A percentile compares a stretch with the other conserved stretches of the same genome.
These are phyloP conservation scores for Leistus spinibarbis DNA, from an alignment of 2,888 invertebrate species.

Conservation along the genomic window DNA sequence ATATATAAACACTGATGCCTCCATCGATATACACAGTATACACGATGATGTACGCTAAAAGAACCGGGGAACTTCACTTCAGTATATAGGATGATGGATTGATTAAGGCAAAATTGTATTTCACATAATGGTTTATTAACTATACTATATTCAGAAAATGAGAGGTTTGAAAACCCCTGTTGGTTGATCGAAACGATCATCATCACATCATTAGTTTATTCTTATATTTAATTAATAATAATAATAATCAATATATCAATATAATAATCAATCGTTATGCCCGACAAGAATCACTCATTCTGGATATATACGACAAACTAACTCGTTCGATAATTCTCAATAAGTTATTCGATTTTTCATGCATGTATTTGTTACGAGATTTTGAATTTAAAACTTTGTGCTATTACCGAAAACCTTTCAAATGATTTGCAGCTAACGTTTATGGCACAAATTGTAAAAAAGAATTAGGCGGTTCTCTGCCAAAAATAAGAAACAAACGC, in stretches of 20 bases:
- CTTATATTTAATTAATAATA: constrained; percentile 58
- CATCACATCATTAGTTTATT: constrained; percentile 71
- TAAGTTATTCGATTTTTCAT: not conserved
- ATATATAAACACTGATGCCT: no score
- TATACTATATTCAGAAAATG: constrained; percentile 75
- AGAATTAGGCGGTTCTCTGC: constrained; percentile 1
- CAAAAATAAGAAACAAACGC: constrained; percentile 2
- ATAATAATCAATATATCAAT: constrained; percentile 59
- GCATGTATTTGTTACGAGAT: not conserved
- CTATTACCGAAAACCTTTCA: not conserved
- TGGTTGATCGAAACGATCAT: constrained; percentile 71
- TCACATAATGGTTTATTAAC: constrained; percentile 77
- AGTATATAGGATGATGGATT: not conserved
- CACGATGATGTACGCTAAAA: no score
- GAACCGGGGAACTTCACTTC: not conserved
- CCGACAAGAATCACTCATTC: constrained; percentile 35
- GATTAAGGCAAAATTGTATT: constrained; percentile 49
- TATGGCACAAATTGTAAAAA: not conserved
- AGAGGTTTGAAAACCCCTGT: constrained; percentile 55
- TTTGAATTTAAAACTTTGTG: not conserved
- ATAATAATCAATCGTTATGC: constrained; percentile 46
- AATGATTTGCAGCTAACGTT: not conserved
- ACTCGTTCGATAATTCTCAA: not conserved
- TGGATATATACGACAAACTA: constrained; percentile 6
- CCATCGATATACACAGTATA: no score